These are phyloP conservation scores for Clarias macrocephalus DNA, from an alignment of 2,113 vertebrate genomes.

Conservation along the genomic window DNA sequence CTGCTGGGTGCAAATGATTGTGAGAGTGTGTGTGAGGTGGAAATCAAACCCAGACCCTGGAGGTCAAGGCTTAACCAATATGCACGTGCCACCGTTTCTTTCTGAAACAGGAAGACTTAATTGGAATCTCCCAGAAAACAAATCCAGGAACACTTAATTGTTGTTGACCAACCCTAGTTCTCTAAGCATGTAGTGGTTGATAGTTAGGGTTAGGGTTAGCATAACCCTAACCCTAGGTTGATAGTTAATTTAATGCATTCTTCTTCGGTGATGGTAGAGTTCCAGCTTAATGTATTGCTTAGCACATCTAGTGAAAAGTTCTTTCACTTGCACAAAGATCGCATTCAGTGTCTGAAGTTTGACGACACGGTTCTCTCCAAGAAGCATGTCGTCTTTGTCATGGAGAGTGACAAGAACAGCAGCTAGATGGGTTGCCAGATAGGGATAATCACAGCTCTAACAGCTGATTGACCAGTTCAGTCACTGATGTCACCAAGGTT, in stretches of 20 bases:
- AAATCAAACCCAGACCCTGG: too few species aligned
- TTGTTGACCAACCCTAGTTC: background rate
- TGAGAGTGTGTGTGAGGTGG: background rate
- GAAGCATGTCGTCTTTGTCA: background rate
- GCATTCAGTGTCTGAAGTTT: background rate
- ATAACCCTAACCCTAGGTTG: too few species aligned
- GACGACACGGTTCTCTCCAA: background rate
- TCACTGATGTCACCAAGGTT: constrained; percentile 1
- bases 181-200: background rate
- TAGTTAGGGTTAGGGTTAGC: too few species aligned
- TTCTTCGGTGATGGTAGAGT: background rate
- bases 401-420: background rate
- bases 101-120: background rate
- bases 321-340: background rate
- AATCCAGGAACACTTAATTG: background rate
- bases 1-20: background rate
- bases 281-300: too few species aligned
- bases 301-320: background rate
- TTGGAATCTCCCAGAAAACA: background rate
- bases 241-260: background rate
- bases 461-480: background rate
- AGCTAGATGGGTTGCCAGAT: background rate
- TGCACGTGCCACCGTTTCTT: background rate
- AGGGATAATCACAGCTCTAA: constrained; percentile 8
- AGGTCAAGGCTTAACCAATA: too few species aligned